phyloP scores from a whole-genome alignment of 2,113 vertebrate species.

The Callospermophilus lateralis region DNA sequence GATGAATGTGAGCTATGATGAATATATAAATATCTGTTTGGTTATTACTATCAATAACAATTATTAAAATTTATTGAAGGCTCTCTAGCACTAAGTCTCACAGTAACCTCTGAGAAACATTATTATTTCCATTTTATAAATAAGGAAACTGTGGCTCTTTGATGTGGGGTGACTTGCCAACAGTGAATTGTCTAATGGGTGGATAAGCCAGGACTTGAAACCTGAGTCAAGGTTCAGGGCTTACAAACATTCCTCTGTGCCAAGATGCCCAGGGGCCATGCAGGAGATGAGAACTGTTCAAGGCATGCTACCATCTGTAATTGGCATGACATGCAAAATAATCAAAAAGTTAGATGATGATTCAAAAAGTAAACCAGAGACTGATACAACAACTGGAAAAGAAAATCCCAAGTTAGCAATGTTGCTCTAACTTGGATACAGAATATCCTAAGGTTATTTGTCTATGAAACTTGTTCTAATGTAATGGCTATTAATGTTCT shows the following conservation, averaged over 20 bases:
- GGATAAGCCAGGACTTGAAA: not conserved
- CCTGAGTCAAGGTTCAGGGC: not conserved
- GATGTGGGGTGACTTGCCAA: not conserved
- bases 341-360: not conserved
- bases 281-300: not conserved
- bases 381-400: not conserved
- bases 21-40: not conserved
- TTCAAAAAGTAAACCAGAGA: not conserved
- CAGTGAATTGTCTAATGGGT: not conserved
- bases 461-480: not conserved
- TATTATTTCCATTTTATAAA: not conserved
- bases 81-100: not conserved
- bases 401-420: not conserved
- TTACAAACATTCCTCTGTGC: not conserved
- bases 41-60: not conserved
- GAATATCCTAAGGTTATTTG: not conserved
- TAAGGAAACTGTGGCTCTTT: not conserved
- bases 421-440: not conserved
- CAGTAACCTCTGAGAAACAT: not conserved
- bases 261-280: no score
- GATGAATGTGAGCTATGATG: not conserved
- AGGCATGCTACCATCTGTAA: not conserved
- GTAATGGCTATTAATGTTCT: not conserved
- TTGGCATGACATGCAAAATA: not conserved
- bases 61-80: not conserved